These are phyloP conservation scores for Dasypogon diadema DNA, from an alignment of 2,888 invertebrate species.

Conservation along the genomic window DNA sequence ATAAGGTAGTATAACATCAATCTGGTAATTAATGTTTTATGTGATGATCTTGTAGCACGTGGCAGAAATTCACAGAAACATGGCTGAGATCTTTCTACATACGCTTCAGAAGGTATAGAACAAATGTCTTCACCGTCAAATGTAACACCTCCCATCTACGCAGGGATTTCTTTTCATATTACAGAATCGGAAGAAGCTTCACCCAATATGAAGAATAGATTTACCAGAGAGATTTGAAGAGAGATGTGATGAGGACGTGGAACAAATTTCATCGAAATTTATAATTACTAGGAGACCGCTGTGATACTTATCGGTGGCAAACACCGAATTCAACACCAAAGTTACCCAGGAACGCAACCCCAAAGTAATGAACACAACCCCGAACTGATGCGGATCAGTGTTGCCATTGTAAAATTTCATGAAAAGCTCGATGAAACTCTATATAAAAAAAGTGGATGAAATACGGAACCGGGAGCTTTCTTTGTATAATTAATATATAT, in stretches of 20 bases:
- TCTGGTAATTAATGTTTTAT: too few species aligned
- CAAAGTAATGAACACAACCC: too few species aligned
- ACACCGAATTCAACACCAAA: too few species aligned
- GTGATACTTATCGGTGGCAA: too few species aligned
- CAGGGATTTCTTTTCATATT: conserved; percentile 59
- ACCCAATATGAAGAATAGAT: conserved; percentile 43
- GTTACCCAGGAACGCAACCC: too few species aligned
- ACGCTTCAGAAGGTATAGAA: conserved; percentile 83
- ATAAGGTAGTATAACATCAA: conserved; percentile 61
- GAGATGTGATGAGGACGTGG: conserved; percentile 54
- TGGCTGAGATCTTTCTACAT: conserved; percentile 77
- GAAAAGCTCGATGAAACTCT: too few species aligned
- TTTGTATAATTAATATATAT: too few species aligned
- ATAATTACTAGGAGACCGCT: too few species aligned
- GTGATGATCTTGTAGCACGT: conserved; percentile 66
- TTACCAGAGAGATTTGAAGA: conserved; percentile 13
- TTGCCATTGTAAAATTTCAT: too few species aligned
- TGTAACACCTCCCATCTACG: conserved; percentile 61
- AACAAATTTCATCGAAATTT: conserved; percentile 57
- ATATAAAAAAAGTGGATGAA: too few species aligned
- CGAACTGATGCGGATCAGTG: too few species aligned
- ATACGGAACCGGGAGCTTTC: too few species aligned
- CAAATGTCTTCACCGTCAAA: conserved; percentile 69
- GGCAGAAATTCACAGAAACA: conserved; percentile 69
- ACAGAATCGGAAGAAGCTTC: conserved; percentile 49